Evolutionary conservation across 2,888 invertebrate genomes (phyloP).

Genomic region (Rhagonycha lutea): DNA sequence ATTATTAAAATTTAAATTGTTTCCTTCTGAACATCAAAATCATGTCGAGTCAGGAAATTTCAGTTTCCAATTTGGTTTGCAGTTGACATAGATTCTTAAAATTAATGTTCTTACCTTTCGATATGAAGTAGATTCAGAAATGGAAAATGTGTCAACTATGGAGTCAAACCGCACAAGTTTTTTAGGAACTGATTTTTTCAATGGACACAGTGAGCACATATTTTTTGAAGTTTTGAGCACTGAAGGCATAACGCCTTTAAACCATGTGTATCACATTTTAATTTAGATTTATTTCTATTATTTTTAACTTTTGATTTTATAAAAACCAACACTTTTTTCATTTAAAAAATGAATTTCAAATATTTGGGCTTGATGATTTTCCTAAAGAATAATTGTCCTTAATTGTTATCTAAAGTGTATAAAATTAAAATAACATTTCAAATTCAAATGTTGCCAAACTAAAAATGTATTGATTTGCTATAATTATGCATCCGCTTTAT

Average conservation of each 20-base stretch:
- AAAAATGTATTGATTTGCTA: background rate
- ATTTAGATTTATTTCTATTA: background rate
- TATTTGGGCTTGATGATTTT: background rate
- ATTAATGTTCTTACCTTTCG: slow-evolving; percentile 32
- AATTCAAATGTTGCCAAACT: background rate
- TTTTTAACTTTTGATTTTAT: background rate
- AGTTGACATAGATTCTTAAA: background rate
- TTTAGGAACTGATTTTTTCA: slow-evolving; percentile 59
- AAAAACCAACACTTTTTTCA: background rate
- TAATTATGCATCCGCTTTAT: background rate
- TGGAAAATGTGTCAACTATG: slow-evolving; percentile 65
- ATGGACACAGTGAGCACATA: slow-evolving; percentile 66
- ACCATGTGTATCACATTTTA: slow-evolving; percentile 17
- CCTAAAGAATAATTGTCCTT: background rate
- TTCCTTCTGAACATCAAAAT: background rate
- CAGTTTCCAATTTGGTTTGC: background rate
- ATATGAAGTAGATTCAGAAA: slow-evolving; percentile 54
- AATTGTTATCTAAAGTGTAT: background rate
- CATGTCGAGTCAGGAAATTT: background rate
- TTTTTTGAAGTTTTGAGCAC: slow-evolving; percentile 52
- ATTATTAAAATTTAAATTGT: background rate
- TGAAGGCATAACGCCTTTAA: slow-evolving; percentile 56
- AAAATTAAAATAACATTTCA: background rate
- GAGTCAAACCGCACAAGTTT: slow-evolving; percentile 67
- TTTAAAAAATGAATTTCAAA: background rate